Evolutionary conservation across 2,113 vertebrate species (phyloP).

Genomic region (Oryzias celebensis): DNA sequence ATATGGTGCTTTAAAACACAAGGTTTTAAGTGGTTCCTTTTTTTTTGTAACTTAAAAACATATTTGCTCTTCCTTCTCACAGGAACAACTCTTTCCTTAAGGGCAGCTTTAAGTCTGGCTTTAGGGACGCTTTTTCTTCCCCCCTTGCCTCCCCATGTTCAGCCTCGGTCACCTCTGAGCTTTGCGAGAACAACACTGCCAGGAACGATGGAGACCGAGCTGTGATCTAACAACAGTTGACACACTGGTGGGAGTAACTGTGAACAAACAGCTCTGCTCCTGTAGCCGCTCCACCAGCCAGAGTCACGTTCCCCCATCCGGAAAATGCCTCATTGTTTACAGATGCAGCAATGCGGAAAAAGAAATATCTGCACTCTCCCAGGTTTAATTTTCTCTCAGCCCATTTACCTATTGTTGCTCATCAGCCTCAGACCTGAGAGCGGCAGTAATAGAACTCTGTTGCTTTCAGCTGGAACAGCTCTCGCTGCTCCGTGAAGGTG

Average conservation of each 20-base stretch:
- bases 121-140: constrained; percentile 36
- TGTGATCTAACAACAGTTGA: constrained; percentile 65
- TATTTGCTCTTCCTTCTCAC: constrained; percentile 41
- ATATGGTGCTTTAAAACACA: constrained; percentile 30
- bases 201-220: constrained; percentile 51
- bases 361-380: constrained; percentile 42
- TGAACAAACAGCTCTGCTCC: constrained; percentile 47
- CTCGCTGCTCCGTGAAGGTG: constrained; percentile 41
- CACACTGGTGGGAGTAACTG: constrained; percentile 53
- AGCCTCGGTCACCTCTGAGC: constrained; percentile 55
- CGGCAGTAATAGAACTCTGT: constrained; percentile 42
- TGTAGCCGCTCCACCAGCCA: constrained; percentile 30
- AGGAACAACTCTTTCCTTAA: constrained; percentile 24
- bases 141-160: constrained; percentile 5
- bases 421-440: constrained; percentile 43
- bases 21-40: constrained; percentile 33
- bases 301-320: constrained; percentile 24
- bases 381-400: constrained; percentile 51
- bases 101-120: constrained; percentile 23
- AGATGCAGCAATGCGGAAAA: constrained; percentile 55
- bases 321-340: constrained; percentile 57
- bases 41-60: constrained; percentile 24
- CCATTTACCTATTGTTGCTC: constrained; percentile 54
- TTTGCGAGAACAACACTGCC: constrained; percentile 61
- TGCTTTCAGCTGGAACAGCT: constrained; percentile 40